These are phyloP conservation scores for Camelus dromedarius DNA, from an alignment of 2,113 vertebrate genomes.

Conservation along the genomic window DNA sequence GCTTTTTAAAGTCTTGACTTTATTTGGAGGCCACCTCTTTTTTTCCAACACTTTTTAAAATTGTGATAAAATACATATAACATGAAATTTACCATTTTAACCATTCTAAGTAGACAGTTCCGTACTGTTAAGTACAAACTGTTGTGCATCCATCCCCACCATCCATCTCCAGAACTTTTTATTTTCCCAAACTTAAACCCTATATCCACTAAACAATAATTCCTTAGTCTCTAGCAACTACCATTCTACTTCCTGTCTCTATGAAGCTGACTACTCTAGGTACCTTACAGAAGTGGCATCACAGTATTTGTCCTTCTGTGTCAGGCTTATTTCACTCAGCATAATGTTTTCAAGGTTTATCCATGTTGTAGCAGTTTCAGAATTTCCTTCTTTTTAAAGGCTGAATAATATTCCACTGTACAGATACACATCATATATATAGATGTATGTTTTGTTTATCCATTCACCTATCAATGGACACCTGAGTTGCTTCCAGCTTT, in stretches of 20 bases:
- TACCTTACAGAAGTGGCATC: neutral
- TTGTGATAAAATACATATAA: neutral
- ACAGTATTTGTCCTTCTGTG: neutral
- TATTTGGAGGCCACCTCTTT: neutral
- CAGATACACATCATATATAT: neutral
- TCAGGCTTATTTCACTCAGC: neutral
- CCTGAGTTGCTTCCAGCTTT: neutral
- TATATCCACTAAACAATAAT: neutral
- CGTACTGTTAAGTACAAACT: neutral
- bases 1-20: slow-evolving; percentile 16
- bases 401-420: neutral
- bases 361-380: neutral
- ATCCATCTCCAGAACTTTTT: neutral
- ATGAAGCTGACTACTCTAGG: neutral
- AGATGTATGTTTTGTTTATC: neutral
- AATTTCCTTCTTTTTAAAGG: neutral
- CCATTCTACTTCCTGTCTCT: neutral
- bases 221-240: neutral
- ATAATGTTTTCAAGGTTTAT: neutral
- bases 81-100: slow-evolving; percentile 8
- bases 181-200: neutral
- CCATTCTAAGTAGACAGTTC: neutral
- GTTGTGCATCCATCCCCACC: neutral
- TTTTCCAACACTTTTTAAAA: neutral
- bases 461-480: neutral